These are phyloP conservation scores for Petaurus breviceps DNA, from an alignment of 2,113 vertebrate genomes.

Conservation along the genomic window DNA sequence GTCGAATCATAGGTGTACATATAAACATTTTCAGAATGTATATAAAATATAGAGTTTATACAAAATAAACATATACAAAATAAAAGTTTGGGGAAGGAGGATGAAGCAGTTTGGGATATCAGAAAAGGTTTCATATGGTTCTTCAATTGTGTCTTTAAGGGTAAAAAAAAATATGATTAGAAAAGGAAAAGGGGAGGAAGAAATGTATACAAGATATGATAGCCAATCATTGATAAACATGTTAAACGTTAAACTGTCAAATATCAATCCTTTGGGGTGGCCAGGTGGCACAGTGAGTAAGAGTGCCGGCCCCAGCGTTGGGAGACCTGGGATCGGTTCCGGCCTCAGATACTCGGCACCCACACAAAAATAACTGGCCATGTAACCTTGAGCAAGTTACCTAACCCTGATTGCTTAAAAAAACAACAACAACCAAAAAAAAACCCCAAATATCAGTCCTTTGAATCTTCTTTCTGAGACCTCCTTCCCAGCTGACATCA, in stretches of 20 bases:
- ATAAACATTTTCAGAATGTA: not conserved
- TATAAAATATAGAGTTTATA: not conserved
- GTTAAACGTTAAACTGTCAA: not conserved
- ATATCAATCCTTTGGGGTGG: not conserved
- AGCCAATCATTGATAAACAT: not conserved
- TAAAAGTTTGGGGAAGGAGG: not conserved
- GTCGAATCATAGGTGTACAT: not conserved
- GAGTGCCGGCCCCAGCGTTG: too few relatives aligned
- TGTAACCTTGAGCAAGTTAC: too few relatives aligned
- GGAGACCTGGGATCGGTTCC: too few relatives aligned
- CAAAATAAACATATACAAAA: too few relatives aligned
- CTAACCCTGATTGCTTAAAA: too few relatives aligned
- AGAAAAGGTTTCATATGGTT: not conserved
- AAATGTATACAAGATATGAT: not conserved
- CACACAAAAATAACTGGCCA: too few relatives aligned
- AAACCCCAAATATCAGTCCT: not conserved
- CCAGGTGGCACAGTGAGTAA: too few relatives aligned
- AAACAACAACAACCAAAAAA: too few relatives aligned
- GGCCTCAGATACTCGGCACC: too few relatives aligned
- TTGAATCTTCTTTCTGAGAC: not conserved
- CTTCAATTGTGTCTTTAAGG: not conserved
- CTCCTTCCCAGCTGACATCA: not conserved
- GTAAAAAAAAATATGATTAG: not conserved
- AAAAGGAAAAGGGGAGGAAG: not conserved
- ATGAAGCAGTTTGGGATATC: not conserved